Base-by-base conservation (phyloP, 2,888 invertebrate genomes). In the Cordilura impudica region DNA sequence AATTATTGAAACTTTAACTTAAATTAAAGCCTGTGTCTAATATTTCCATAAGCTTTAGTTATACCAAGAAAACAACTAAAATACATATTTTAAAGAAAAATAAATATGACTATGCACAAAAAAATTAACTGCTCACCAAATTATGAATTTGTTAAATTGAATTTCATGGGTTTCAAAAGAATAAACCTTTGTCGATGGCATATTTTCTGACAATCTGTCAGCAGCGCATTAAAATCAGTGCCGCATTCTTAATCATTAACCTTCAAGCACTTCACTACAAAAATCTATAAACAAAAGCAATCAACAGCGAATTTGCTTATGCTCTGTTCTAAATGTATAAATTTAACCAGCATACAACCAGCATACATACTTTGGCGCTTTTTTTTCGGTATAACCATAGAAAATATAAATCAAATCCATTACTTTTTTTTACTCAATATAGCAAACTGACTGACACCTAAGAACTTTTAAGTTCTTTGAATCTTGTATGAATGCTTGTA, bases 401-500 rank as follows among this genome's bases (percentile, higher is more conserved):
- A 54, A 54, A 63, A 63, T 45, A 63, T 54, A 54, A 71, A 61
- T 54, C 31, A 60, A 69, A 69, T 21, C 31, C 35, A 63, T 63
- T 49, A 65, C 14, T 49, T 76, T 35, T 56, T 76, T 16, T 58
- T 53, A 67, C 26, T 63, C 63, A 47, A 69, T 65, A 70, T 78
- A 21, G 58, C 58, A 69, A 73, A 73, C 69, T 78, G 69, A 78
- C 73, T 73, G 78, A 73, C 78, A 65, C 51, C 45, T 56, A 56
- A 78, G 45, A 49, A 63, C 51, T 69, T 61, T 63, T n/a, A 58
- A 18, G 43, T 65, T 69, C 14, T 43, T 31, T 60, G 4, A 31
- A 16, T 18, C 31, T 23, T 31, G 7, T 63, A 16, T 18, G n/a
- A 21, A 14, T 29, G n/a, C 8, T 49, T 23, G 39, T 45, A 39